Evolutionary conservation across 2,797 vertebrate genomes (phyloP).

Genomic region (Poliocrania exsul): DNA sequence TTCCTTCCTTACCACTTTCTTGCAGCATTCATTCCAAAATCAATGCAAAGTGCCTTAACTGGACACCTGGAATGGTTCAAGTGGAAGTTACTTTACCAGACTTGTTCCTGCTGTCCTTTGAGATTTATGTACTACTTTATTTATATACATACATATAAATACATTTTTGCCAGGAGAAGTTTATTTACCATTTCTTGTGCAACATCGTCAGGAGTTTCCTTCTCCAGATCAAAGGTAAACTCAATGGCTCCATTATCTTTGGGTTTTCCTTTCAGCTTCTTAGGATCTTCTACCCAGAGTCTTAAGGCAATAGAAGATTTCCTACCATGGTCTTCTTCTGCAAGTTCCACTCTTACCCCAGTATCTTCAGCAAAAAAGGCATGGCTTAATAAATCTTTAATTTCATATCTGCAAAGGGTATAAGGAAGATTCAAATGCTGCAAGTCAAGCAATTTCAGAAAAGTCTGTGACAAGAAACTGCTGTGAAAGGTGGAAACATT

Average conservation of each 20-base stretch:
- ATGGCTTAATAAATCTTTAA: constrained; percentile 96
- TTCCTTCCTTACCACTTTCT: fast-evolving
- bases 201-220: constrained; percentile 94
- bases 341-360: constrained; percentile 95
- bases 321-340: constrained; percentile 95
- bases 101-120: background rate
- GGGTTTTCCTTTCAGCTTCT: constrained; percentile 97
- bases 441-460: background rate
- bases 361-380: constrained; percentile 99
- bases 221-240: constrained; percentile 95
- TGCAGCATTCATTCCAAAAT: background rate
- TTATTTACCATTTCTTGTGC: constrained; percentile 96
- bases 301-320: constrained; percentile 95
- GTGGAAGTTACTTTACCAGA: constrained; percentile 9
- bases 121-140: constrained; percentile 9
- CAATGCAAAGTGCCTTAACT: background rate
- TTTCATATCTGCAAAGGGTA: constrained; percentile 86
- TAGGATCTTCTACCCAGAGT: constrained; percentile 98
- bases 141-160: background rate
- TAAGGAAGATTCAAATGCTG: background rate
- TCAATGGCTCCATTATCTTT: constrained; percentile 99
- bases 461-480: background rate
- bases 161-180: constrained; percentile 25
- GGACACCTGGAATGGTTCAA: background rate
- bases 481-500: background rate